phyloP scores from a whole-genome alignment of 2,797 vertebrate species.

The Sylvilagus floridanus region DNA sequence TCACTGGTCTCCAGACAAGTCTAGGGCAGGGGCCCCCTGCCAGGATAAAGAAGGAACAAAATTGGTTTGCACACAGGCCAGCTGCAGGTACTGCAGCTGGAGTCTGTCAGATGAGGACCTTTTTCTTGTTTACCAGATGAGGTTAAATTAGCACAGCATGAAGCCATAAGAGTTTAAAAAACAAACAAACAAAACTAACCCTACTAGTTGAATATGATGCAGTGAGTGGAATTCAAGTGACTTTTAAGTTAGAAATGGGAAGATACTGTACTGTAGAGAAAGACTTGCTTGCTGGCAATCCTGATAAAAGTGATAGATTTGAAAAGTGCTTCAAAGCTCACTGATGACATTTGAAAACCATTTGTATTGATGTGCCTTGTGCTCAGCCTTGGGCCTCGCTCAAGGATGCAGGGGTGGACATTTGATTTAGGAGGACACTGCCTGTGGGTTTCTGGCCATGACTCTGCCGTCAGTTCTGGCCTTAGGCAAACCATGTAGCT shows the following conservation, averaged over 20 bases:
- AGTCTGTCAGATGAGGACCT: constrained; percentile 77
- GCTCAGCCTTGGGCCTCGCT: neutral
- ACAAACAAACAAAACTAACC: neutral
- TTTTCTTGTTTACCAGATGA: constrained; percentile 72
- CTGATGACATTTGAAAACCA: neutral
- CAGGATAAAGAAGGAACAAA: constrained; percentile 83
- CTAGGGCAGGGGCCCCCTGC: constrained; percentile 83
- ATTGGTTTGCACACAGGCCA: constrained; percentile 81
- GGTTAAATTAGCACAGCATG: constrained; percentile 67
- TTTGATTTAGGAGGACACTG: neutral
- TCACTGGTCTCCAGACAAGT: constrained; percentile 79
- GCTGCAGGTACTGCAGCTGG: constrained; percentile 82
- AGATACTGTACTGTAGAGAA: constrained; percentile 3
- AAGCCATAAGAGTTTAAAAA: neutral
- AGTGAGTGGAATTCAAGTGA: constrained; percentile 24
- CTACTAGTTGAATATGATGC: neutral
- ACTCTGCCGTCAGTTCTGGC: neutral
- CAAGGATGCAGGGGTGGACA: neutral
- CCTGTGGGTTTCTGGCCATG: neutral
- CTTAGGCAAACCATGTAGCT: neutral
- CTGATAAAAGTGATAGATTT: neutral
- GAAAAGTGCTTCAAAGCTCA: neutral
- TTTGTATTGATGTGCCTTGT: neutral
- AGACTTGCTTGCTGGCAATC: neutral
- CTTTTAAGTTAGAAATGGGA: constrained; percentile 50